These are phyloP conservation scores for Labeo calbasu DNA, from an alignment of 2,797 vertebrate species.

Conservation along the genomic window DNA sequence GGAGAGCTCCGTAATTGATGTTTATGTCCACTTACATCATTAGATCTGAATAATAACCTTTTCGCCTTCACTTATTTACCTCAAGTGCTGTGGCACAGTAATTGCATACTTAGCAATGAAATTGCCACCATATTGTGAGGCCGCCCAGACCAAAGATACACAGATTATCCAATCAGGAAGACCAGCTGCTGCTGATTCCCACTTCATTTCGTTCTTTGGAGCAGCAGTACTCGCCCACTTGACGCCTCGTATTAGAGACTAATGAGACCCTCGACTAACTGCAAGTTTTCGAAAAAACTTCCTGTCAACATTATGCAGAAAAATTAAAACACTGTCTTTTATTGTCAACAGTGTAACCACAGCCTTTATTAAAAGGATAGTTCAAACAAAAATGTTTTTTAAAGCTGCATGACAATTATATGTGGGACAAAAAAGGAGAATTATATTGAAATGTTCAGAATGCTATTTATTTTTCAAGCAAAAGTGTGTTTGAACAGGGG, in stretches of 20 bases:
- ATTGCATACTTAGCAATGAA: constrained; percentile 45
- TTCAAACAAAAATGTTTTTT: not conserved
- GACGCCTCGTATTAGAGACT: constrained; percentile 20
- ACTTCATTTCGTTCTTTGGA: constrained; percentile 33
- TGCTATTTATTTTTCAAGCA: not conserved
- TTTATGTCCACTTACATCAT: constrained; percentile 41
- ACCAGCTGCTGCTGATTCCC: constrained; percentile 51
- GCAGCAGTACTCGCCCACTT: constrained; percentile 32
- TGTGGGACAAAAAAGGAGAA: not conserved
- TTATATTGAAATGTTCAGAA: not conserved
- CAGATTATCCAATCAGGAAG: constrained; percentile 53
- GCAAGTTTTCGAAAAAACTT: not conserved
- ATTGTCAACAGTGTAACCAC: not conserved
- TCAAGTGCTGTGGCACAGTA: constrained; percentile 18
- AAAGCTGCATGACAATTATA: not conserved
- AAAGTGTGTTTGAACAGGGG: not conserved
- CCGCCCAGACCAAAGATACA: constrained; percentile 36
- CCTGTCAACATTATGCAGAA: not conserved
- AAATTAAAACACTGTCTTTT: constrained; percentile 18
- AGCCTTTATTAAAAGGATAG: not conserved
- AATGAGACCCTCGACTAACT: constrained; percentile 36
- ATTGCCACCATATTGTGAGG: constrained; percentile 52
- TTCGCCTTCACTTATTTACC: constrained; percentile 38
- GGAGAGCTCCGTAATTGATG: constrained; percentile 24
- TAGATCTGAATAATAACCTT: constrained; percentile 48